Evolutionary conservation across 2,113 vertebrate genomes (phyloP), one percentile per base, ranked within the genome.

Genomic region (Hemichromis elongatus): DNA sequence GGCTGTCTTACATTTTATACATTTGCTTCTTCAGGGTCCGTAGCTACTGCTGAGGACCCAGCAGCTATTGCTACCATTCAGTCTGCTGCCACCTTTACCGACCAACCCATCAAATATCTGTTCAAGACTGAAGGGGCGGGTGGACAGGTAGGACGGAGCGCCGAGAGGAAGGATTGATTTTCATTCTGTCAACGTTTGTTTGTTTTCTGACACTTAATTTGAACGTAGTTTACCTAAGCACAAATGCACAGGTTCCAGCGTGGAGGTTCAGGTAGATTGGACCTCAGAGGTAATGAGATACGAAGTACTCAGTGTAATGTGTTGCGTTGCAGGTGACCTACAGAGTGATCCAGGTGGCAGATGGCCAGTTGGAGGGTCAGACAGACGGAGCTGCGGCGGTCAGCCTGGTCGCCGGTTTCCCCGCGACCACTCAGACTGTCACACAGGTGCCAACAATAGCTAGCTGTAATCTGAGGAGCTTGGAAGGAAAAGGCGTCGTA

Each of bases 121-220:
- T 98, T 98, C 92, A 97, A 98, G 93, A 97, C 98, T 14, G 98
- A 98, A 93, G 98, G 97, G 89, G 96, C 97, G n/a, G 97, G 97
- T 16, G 95, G 97, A 2, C 98, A 98, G 97, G 98, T 98, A 96
- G 86, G 96, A 77, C 0, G 19, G 26, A 6, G 24, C n/a, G 18
- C 14, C 6, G 9, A 2, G 24, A 75, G 24, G 9, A 12, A 30
- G 24, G 24, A 0, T 24, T 10, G 26, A 14, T 9, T 26, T 28
- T 7, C 50, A 19, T 26, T 56, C 33, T 79, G 14, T 19, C n/a
- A 24, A 12, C 5, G 13, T 70, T 70, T 70, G 33, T 63, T 66
- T 63, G 6, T 37, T 66, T 37, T 63, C 19, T 61, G 57, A 61
- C 57, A 7, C 57, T 35, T 56, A 26, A 56, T 56, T 14, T 26